Conservation (phyloP, 1,140 invertebrate species). For the Oreohelix idahoensis region DNA sequence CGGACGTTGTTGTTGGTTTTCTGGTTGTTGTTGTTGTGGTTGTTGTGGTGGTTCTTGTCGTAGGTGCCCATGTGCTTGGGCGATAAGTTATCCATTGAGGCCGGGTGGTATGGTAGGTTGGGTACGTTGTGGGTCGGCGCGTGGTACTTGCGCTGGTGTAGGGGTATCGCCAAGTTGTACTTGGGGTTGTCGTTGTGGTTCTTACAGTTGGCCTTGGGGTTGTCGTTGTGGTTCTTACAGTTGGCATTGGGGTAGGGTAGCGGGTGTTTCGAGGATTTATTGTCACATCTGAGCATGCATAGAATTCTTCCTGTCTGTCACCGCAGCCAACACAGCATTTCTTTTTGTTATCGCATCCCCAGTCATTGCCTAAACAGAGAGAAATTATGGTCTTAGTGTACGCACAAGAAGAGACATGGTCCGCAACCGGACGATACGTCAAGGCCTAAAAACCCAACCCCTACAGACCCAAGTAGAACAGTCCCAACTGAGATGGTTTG, state of each 20-base stretch:
- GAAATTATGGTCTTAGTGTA: neutral
- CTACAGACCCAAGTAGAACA: no score
- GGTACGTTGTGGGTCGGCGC: neutral
- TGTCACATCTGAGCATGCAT: constrained; percentile 55
- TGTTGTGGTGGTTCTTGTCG: neutral
- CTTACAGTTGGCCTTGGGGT: neutral
- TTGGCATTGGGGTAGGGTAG: neutral
- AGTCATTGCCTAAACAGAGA: constrained; percentile 45
- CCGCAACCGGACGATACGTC: no score
- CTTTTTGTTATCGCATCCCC: constrained; percentile 33
- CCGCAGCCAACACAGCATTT: constrained; percentile 41
- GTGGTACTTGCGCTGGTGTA: neutral
- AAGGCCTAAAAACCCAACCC: no score
- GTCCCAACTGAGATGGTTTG: no score
- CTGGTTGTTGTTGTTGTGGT: neutral
- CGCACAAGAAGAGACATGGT: no score
- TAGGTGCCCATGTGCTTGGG: neutral
- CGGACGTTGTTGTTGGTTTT: neutral
- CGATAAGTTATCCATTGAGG: neutral
- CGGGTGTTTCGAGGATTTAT: constrained; percentile 31
- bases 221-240: neutral
- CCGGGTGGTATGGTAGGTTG: neutral
- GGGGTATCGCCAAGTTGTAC: neutral
- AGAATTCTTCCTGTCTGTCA: constrained; percentile 58
- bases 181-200: neutral